These are phyloP conservation scores for Poecile montanus DNA, from an alignment of 2,797 vertebrate genomes.

Conservation along the genomic window DNA sequence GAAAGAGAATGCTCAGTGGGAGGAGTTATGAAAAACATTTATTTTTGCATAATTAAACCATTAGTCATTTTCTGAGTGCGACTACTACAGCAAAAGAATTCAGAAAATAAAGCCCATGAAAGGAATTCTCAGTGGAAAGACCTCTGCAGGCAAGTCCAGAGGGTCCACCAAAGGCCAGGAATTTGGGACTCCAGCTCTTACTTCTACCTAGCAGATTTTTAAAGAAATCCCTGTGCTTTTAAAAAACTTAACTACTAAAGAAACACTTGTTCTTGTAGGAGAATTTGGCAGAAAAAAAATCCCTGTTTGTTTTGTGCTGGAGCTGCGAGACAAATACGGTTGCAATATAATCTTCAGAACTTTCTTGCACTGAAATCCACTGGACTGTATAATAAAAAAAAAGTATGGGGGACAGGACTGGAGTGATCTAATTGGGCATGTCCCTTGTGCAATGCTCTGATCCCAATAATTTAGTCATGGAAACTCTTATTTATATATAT, in stretches of 20 bases:
- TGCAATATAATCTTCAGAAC: neutral
- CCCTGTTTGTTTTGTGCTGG: neutral
- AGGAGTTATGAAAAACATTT: neutral
- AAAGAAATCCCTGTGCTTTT: neutral
- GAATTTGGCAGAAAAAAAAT: neutral
- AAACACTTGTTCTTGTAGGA: neutral
- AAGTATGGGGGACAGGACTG: neutral
- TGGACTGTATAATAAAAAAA: neutral
- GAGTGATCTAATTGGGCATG: neutral
- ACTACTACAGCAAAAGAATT: neutral
- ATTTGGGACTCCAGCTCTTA: neutral
- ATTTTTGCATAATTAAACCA: slow-evolving; percentile 7
- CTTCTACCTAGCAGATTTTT: neutral
- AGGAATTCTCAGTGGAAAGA: neutral
- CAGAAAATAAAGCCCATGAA: neutral
- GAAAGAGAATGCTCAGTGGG: neutral
- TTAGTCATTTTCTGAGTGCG: neutral
- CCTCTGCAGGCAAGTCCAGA: neutral
- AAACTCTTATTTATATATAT: neutral
- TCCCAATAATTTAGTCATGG: neutral
- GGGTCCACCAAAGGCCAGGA: neutral
- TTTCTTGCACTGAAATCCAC: neutral
- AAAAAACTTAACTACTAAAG: neutral
- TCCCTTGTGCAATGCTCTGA: neutral
- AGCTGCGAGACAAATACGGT: neutral